These are phyloP conservation scores for Acronicta alni DNA, from an alignment of 2,888 invertebrate species.

Conservation along the genomic window DNA sequence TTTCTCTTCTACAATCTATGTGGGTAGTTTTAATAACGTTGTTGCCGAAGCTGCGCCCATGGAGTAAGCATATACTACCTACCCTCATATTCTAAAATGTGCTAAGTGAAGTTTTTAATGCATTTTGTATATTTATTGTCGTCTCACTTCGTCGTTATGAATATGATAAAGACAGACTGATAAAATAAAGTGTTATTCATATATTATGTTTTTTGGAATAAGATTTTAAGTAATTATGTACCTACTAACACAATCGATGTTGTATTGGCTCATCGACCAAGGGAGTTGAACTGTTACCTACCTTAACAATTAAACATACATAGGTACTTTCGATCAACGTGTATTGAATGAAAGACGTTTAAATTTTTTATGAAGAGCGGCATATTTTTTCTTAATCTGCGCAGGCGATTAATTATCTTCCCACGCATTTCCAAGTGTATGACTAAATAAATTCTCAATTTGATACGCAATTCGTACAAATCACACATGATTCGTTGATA, in stretches of 20 bases:
- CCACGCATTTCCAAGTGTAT: slow-evolving; percentile 33
- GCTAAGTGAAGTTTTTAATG: not conserved
- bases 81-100: too few species aligned
- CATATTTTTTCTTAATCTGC: slow-evolving; percentile 18
- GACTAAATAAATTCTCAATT: slow-evolving; percentile 45
- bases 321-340: too few species aligned
- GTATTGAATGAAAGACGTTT: too few species aligned
- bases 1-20: slow-evolving; percentile 26
- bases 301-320: too few species aligned
- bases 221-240: too few species aligned
- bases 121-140: not conserved
- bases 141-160: too few species aligned
- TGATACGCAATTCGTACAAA: slow-evolving; percentile 34
- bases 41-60: slow-evolving; percentile 12
- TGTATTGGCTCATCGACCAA: too few species aligned
- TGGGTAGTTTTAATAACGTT: slow-evolving; percentile 23
- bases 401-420: slow-evolving; percentile 15
- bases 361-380: not conserved
- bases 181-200: too few species aligned
- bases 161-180: too few species aligned
- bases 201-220: too few species aligned
- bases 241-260: too few species aligned
- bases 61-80: not conserved
- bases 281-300: too few species aligned
- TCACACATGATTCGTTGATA: slow-evolving; percentile 24